Conservation (phyloP, 1,140 invertebrate genomes). For the Drosophila kanapiae region DNA sequence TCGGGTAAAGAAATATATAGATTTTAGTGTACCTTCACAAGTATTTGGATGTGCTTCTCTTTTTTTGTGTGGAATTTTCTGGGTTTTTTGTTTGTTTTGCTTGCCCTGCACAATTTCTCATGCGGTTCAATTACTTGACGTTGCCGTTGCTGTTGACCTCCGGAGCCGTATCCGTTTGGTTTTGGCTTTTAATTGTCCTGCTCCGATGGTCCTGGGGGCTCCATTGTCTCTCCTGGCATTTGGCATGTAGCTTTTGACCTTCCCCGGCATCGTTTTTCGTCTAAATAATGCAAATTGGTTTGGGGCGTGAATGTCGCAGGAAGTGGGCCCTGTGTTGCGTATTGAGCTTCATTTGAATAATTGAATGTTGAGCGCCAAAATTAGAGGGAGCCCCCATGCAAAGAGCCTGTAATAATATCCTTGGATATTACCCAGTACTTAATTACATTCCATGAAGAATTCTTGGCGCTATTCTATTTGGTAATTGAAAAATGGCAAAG, state of each 20-base stretch:
- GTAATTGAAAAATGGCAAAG: neutral
- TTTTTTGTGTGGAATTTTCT: slow-evolving; percentile 15
- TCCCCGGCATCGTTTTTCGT: slow-evolving; percentile 19
- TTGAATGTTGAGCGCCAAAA: slow-evolving; percentile 41
- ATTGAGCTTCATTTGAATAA: slow-evolving; percentile 45
- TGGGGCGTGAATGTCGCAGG: slow-evolving; percentile 31
- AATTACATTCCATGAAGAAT: slow-evolving; percentile 36
- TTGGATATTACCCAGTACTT: slow-evolving; percentile 16
- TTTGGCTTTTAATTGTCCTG: slow-evolving; percentile 44
- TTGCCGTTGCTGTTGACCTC: slow-evolving; percentile 25
- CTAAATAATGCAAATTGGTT: slow-evolving; percentile 56
- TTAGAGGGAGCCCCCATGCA: slow-evolving; percentile 22
- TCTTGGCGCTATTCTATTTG: slow-evolving; percentile 8
- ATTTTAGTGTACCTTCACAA: neutral
- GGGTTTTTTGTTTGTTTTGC: slow-evolving; percentile 14
- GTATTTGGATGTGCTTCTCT: slow-evolving; percentile 12
- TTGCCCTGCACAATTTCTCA: slow-evolving; percentile 27
- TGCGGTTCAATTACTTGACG: slow-evolving; percentile 39
- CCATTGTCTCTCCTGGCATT: slow-evolving; percentile 26
- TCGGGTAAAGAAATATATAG: slow-evolving; percentile 13
- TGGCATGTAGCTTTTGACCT: slow-evolving; percentile 41
- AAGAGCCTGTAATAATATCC: slow-evolving; percentile 23
- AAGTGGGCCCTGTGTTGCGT: slow-evolving; percentile 18
- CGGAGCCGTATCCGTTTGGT: slow-evolving; percentile 33
- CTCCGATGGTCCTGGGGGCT: slow-evolving; percentile 18